Conservation (phyloP, 2,888 invertebrate species). For the Epirrita christyi region DNA sequence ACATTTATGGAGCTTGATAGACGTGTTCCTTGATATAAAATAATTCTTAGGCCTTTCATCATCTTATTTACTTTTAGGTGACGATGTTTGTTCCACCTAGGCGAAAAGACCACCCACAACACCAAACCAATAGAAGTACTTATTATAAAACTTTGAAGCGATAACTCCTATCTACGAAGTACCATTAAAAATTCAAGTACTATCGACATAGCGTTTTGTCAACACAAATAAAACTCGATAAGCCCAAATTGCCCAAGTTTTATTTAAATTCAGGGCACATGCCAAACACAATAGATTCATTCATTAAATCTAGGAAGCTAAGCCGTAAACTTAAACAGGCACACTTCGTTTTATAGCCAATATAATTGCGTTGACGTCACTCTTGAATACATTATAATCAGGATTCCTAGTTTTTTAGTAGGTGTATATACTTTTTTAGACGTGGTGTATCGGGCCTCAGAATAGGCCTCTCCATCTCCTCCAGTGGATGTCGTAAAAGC, state of each 20-base stretch:
- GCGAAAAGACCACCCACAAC: neutral
- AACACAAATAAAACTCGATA: constrained; percentile 2
- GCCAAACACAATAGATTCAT: constrained; percentile 60
- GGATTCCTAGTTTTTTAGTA: neutral
- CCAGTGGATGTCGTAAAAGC: too few species aligned
- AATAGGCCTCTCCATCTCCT: too few species aligned
- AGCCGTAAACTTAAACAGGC: constrained; percentile 40
- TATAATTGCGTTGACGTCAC: constrained; percentile 34
- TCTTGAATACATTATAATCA: constrained; percentile 1
- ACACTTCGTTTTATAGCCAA: constrained; percentile 35
- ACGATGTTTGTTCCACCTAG: too few species aligned
- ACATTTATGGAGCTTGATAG: too few species aligned
- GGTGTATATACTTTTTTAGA: too few species aligned
- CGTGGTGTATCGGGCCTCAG: too few species aligned
- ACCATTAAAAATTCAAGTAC: constrained; percentile 4
- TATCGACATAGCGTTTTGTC: constrained; percentile 11
- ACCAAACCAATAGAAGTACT: neutral
- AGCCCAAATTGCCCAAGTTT: neutral
- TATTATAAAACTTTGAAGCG: neutral
- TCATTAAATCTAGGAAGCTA: constrained; percentile 57
- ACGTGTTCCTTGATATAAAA: too few species aligned
- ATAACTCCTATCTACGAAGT: neutral
- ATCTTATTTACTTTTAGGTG: too few species aligned
- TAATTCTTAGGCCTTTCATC: too few species aligned
- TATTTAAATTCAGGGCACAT: constrained; percentile 45